These are phyloP conservation scores for Synergus itoensis DNA, from an alignment of 2,888 invertebrate genomes.

Conservation along the genomic window DNA sequence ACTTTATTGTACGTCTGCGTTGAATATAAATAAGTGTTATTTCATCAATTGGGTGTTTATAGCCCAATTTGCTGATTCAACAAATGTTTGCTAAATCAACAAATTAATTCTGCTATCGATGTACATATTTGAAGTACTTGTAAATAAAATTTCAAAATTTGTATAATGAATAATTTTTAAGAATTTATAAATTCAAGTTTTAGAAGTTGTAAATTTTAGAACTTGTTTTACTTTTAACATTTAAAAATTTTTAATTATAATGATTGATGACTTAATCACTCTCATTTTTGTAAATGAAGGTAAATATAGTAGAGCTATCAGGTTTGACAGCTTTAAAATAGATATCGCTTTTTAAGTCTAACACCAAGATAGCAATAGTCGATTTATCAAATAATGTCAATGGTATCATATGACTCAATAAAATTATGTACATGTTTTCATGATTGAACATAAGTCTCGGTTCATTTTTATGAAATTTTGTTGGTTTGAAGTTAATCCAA, in stretches of 20 bases:
- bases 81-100: neutral
- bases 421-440: neutral
- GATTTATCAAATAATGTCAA: conserved; percentile 38
- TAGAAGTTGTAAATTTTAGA: neutral
- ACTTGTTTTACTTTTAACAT: neutral
- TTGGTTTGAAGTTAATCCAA: too few species aligned
- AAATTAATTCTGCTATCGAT: conserved; percentile 26
- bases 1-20: neutral
- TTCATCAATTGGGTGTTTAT: neutral
- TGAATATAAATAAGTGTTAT: neutral
- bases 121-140: conserved; percentile 1
- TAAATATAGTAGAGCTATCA: conserved; percentile 4
- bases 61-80: conserved; percentile 27
- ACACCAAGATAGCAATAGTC: conserved; percentile 25
- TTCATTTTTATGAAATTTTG: neutral
- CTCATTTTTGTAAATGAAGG: neutral
- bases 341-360: conserved; percentile 19
- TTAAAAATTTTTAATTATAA: neutral
- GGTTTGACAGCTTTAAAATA: conserved; percentile 5
- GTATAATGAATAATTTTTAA: neutral
- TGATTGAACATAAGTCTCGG: neutral
- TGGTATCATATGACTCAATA: conserved; percentile 25
- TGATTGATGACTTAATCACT: neutral
- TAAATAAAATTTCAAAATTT: neutral
- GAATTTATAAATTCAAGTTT: neutral